phyloP scores from a whole-genome alignment of 2,113 vertebrate species.

The Grantiella picta region DNA sequence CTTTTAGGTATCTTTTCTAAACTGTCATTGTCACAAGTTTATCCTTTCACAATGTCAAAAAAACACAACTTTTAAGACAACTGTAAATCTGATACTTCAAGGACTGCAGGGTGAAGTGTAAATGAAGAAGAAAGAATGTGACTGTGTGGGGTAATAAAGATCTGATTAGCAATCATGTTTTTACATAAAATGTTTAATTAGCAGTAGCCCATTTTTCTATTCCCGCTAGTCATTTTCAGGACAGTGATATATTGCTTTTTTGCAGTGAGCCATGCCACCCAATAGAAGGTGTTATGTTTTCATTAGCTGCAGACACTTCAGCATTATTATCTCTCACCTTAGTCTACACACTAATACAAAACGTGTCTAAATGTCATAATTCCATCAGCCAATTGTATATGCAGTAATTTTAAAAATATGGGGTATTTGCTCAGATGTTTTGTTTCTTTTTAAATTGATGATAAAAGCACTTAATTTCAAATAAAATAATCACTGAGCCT shows the following conservation, averaged over 20 bases:
- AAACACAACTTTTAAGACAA: background rate
- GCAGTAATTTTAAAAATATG: background rate
- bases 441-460: background rate
- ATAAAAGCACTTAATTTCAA: background rate
- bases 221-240: background rate
- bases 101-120: background rate
- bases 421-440: background rate
- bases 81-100: background rate
- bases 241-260: slow-evolving; percentile 33
- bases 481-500: background rate
- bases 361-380: background rate
- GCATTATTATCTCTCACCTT: background rate
- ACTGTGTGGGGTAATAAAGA: background rate
- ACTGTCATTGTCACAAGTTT: background rate
- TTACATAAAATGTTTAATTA: slow-evolving; percentile 32
- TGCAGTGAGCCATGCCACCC: background rate
- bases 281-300: slow-evolving; percentile 46
- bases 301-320: slow-evolving; percentile 30
- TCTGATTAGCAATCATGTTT: slow-evolving; percentile 21
- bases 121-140: background rate
- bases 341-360: background rate
- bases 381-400: background rate
- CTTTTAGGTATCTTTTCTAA: background rate
- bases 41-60: background rate
- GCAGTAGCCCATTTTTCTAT: background rate